A percentile compares a stretch with the other conserved stretches of the same genome.
Evolutionary conservation across 2,797 vertebrate species (phyloP).

Genomic region (Avahi laniger): DNA sequence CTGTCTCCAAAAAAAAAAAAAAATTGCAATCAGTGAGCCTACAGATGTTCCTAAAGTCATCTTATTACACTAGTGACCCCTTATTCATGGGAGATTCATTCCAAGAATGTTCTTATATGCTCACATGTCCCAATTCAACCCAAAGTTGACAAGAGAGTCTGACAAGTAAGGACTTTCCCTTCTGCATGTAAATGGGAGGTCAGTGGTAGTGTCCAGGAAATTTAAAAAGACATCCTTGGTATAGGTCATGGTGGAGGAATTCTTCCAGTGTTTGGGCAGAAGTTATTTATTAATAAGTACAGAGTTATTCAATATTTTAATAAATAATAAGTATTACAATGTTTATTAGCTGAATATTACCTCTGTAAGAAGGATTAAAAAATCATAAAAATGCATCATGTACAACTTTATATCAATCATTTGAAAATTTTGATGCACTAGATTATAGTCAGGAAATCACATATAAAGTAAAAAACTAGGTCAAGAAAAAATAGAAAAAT

Average conservation of each 20-base stretch:
- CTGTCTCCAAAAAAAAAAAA: no score
- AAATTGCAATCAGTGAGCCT: not conserved
- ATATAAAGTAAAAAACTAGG: not conserved
- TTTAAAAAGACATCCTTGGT: not conserved
- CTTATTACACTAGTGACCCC: not conserved
- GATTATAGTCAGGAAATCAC: not conserved
- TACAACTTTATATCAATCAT: not conserved
- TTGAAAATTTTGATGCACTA: not conserved
- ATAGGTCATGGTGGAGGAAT: not conserved
- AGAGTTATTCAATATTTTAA: not conserved
- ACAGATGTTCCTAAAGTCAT: not conserved
- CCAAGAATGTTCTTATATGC: not conserved
- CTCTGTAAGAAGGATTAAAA: not conserved
- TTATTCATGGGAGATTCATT: not conserved
- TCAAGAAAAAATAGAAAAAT: not conserved
- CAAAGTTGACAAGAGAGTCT: not conserved
- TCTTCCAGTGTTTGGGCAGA: no score
- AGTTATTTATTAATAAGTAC: not conserved
- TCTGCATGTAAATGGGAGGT: not conserved
- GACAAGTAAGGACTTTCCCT: not conserved
- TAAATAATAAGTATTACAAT: not conserved
- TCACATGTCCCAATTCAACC: no score
- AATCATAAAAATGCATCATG: not conserved
- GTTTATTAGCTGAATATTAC: not conserved
- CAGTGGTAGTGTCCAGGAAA: not conserved